Percentiles rank a stretch among this genome's conserved stretches.
Evolutionary conservation across 2,888 invertebrate species (phyloP).

Genomic region (Theodoxus fluviatilis): DNA sequence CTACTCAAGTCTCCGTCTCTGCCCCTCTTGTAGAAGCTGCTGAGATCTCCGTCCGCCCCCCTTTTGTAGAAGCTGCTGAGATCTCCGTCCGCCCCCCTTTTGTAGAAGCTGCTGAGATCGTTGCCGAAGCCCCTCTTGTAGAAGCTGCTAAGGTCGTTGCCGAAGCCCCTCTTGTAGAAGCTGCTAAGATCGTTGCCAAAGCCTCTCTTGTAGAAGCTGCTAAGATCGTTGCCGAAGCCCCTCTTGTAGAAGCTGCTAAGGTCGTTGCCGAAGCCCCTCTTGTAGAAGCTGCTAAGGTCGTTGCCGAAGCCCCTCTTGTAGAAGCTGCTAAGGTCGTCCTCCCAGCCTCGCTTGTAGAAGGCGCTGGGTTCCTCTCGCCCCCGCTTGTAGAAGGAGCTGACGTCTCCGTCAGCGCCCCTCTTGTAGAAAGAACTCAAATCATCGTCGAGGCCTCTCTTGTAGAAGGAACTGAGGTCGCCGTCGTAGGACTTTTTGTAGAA

Average conservation of each 20-base stretch:
- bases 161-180: slow-evolving; percentile 21
- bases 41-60: background rate
- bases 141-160: background rate
- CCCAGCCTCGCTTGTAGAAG: slow-evolving; percentile 26
- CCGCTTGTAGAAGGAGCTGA: slow-evolving; percentile 26
- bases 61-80: slow-evolving; percentile 28
- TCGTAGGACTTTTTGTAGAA: slow-evolving; percentile 23
- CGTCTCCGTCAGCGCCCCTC: background rate
- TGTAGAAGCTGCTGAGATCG: no score
- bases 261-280: background rate
- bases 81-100: no score
- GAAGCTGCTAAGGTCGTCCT: slow-evolving; percentile 20
- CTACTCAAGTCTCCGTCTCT: slow-evolving; percentile 14
- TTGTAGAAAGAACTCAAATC: slow-evolving; percentile 27
- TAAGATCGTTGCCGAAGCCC: background rate
- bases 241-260: slow-evolving; percentile 25
- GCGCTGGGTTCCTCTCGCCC: slow-evolving; percentile 7
- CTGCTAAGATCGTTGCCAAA: slow-evolving; percentile 10
- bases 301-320: slow-evolving; percentile 15
- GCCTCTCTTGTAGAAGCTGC: slow-evolving; percentile 17
- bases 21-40: slow-evolving; percentile 25
- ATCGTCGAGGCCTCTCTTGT: slow-evolving; percentile 23
- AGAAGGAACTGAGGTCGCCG: slow-evolving; percentile 7
- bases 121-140: slow-evolving; percentile 13
- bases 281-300: slow-evolving; percentile 26